Evolutionary conservation across 2,888 invertebrate species (phyloP), one percentile per base, ranked within the genome.

Genomic region (Agrotis puta): DNA sequence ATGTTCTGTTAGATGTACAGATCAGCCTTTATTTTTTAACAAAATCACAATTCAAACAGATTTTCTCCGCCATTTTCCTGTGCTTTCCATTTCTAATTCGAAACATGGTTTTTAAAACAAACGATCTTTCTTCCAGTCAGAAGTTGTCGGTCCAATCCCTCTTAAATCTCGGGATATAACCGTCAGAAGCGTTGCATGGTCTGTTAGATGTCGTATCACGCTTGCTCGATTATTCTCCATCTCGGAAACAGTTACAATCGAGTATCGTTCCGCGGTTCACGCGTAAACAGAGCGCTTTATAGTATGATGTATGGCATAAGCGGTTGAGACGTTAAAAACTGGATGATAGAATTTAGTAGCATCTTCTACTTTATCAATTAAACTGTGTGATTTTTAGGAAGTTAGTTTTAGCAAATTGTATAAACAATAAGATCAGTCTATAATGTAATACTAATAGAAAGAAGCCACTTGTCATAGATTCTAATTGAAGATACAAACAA

Each of bases 221-320:
- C 94, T 89, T 91, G 89, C 88, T 70, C 88, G 91, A 93, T 92
- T 91, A 93, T 93, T 94, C 90, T 89, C 79, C 87, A 88, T 89
- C 89, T 89, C 87, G 91, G 92, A 92, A 94, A 93, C 91, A 91
- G 95, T 94, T 94, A 94, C 94, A 94, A 92, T 94, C 89, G 91
- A 88, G 91, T 91, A 92, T 92, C 93, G 93, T 85, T 88, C 84
- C 87, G 83, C 82, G 79, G 81, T 77, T 82, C 84, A 81, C 74
- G 83, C 85, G 88, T 93, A 94, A 94, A 94, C 94, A 94, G 84
- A 85, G 86, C 85, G 87, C 87, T 88, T 88, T 90, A 85, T 79
- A 78, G 90, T 88, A 64, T 92, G 93, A 91, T 86, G 1, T 74
- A 90, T 90, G 83, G 27, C 39, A 59, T 33, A 66, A 67, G 43